phyloP scores from a whole-genome alignment of 2,113 vertebrate genomes.

The Tichodroma muraria region DNA sequence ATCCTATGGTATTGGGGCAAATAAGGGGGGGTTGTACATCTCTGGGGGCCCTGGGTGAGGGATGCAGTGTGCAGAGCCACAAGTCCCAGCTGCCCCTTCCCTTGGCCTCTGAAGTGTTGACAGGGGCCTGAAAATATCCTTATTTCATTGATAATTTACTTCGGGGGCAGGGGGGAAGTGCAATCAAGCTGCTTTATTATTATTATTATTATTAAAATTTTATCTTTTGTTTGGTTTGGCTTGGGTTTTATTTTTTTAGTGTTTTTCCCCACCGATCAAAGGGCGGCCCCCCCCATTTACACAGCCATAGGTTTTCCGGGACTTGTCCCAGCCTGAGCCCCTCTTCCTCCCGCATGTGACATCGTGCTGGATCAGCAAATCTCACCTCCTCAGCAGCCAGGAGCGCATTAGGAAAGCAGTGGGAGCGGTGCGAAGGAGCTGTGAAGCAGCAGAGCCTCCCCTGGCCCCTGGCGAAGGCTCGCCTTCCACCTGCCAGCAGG shows the following conservation, averaged over 20 bases:
- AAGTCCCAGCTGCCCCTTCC: neutral
- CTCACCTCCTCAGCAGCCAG: neutral
- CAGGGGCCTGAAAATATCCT: neutral
- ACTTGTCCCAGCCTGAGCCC: neutral
- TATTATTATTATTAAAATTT: too few relatives aligned
- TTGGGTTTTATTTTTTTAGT: neutral
- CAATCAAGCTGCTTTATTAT: neutral
- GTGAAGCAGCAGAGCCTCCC: neutral
- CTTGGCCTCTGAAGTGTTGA: neutral
- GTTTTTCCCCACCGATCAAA: neutral
- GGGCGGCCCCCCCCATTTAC: neutral
- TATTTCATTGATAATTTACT: neutral
- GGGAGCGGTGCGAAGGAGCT: neutral
- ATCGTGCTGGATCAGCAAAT: neutral
- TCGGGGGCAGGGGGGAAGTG: rapidly evolving
- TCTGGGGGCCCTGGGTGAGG: neutral
- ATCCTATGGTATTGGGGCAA: neutral
- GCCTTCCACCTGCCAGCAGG: neutral
- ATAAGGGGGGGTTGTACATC: rapidly evolving
- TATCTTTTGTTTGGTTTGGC: too few relatives aligned
- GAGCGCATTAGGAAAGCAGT: neutral
- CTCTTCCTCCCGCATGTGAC: neutral
- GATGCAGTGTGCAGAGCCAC: rapidly evolving
- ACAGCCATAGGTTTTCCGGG: neutral
- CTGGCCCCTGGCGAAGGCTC: neutral